Percentiles rank a stretch among this genome's conserved stretches.
phyloP scores from a whole-genome alignment of 2,888 invertebrate genomes.

The Epinotia ramella region DNA sequence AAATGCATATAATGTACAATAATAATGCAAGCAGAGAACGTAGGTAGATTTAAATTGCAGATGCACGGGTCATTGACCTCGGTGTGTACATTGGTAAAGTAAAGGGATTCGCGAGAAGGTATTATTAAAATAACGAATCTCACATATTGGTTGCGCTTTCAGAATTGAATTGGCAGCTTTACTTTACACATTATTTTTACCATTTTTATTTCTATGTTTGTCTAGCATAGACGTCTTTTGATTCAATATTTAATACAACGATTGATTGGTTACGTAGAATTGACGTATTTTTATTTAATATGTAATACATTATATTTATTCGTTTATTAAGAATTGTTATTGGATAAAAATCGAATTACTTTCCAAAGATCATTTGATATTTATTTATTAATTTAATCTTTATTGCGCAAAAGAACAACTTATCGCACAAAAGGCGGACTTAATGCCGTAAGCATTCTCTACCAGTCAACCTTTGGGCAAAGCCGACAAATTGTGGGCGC shows the following conservation, averaged over 20 bases:
- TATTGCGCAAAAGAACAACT: too few relatives aligned
- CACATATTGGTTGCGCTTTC: conserved; percentile 25
- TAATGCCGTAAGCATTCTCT: too few relatives aligned
- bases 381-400: too few relatives aligned
- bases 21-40: conserved; percentile 15
- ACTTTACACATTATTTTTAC: neutral
- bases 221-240: neutral
- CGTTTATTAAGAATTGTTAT: neutral
- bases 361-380: too few relatives aligned
- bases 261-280: neutral
- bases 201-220: neutral
- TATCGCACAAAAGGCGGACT: too few relatives aligned
- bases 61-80: conserved; percentile 7
- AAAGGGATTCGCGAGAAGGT: conserved; percentile 1
- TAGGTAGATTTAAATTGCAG: conserved; percentile 31
- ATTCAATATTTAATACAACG: neutral
- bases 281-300: neutral
- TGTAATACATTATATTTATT: neutral
- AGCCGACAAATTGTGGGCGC: too few relatives aligned
- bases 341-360: neutral
- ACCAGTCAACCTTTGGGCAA: too few relatives aligned
- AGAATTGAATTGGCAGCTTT: conserved; percentile 12
- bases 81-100: neutral
- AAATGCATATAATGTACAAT: neutral
- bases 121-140: conserved; percentile 24